A percentile compares a stretch with the other conserved stretches of the same genome.
These are phyloP conservation scores for Heliconius ethilla DNA, from an alignment of 2,888 invertebrate genomes.

Conservation along the genomic window DNA sequence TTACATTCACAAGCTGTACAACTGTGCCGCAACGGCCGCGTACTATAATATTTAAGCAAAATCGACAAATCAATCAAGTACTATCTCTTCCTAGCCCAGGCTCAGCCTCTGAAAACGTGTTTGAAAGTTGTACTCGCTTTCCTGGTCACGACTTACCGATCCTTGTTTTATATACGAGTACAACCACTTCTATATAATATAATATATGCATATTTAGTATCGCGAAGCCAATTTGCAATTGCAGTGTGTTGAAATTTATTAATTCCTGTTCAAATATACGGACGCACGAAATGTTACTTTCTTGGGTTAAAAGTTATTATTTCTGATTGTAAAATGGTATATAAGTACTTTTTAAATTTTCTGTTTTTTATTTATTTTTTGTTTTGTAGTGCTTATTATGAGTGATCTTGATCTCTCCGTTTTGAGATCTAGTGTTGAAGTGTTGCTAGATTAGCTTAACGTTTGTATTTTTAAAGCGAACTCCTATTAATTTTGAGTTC, in stretches of 20 bases:
- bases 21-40: not conserved
- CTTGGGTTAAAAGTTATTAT: not conserved
- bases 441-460: no score
- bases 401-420: no score
- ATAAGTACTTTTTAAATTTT: not conserved
- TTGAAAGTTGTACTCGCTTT: slow-evolving; percentile 65
- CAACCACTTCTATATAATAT: not conserved
- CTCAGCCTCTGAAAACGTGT: slow-evolving; percentile 58
- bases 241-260: slow-evolving; percentile 10
- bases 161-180: slow-evolving; percentile 31
- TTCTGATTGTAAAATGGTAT: not conserved
- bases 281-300: not conserved
- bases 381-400: no score
- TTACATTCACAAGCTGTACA: not conserved
- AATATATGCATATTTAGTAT: slow-evolving; percentile 16
- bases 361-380: no score
- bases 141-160: slow-evolving; percentile 55
- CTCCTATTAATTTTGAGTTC: no score
- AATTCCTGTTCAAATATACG: not conserved
- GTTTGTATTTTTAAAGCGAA: no score
- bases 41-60: slow-evolving; percentile 3
- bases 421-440: no score
- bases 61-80: slow-evolving; percentile 22
- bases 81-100: slow-evolving; percentile 35
- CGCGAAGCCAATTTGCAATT: slow-evolving; percentile 19